Base-by-base conservation (phyloP, 2,888 invertebrate genomes). In the Mimas tiliae region DNA sequence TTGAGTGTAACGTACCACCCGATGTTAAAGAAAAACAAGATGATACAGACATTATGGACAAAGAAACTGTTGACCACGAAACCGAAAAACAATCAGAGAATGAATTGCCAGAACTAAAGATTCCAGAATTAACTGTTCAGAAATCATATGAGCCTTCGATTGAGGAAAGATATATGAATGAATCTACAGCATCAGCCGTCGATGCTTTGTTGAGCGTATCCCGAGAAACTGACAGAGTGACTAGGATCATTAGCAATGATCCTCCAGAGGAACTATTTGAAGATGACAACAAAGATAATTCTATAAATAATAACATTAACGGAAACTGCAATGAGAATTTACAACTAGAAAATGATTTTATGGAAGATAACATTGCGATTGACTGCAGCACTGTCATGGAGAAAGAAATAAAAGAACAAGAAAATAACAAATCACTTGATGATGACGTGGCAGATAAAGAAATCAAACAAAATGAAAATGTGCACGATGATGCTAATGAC, bases 251-350 rank as follows among this genome's bases (percentile, higher is more conserved):
- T 51, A 89, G 89, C 72, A 86, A 90, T 50, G 92, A 92, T 77
- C 88, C 84, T 1, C 93, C 93, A 7, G 93, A 93, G 78, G 90
- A 93, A 73, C 80, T 93, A 69, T 93, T 92, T 74, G 93, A 93
- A 81, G 93, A 93, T 72, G 93, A 93, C 69, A 84, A 82, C 74
- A 90, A 84, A 78, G 89, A 89, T 63, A 84, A 63, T 66, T 71
- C 58, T 66, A 66, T 68, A 11, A 71, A 72, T 67, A 79, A 70
- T 67, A 79, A 74, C 64, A 55, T 80, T 27, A 87, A 86, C 73
- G 84, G 82, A 19, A 34, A 47, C 64, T 79, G 79, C 65, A 76
- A 73, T 69, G 79, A 80, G 64, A 74, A 63, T 64, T 66, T 68
- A 21, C 70, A 70, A 48, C 69, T 75, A 64, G 74, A 73, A 62